Base-by-base conservation (phyloP, 1,140 invertebrate species). In the Andrena cerasifolii region DNA sequence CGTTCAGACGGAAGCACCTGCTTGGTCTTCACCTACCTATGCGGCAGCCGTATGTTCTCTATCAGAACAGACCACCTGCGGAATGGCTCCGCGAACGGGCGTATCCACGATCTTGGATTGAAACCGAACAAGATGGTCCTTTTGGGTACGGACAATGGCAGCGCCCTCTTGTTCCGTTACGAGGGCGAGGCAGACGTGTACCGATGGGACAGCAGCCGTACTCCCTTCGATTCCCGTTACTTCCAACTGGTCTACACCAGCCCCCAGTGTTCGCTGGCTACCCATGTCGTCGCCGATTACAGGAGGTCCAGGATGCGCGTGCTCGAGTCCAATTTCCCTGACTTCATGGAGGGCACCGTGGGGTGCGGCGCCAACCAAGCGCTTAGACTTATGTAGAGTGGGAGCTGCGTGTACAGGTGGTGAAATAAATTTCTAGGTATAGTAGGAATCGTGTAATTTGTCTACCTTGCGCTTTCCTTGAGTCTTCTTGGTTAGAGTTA, bases 261-360 rank as follows among this genome's bases (percentile, higher is more conserved):
- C 12, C 82, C 88, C 7, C 91, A 93, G n/a, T 94, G 93, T 78
- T 89, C 91, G 45, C 80, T 95, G 76, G 89, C 94, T 3, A 95
- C 94, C 7, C 94, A 94, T 28, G 93, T 94, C 0, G 82, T 94
- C 8, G 91, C 94, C 3, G 95, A 94, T 82, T 92, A 93, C 78
- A 93, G 92, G 36, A 89, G 92, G 3, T 90, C 90, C n/a, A 90
- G 90, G 59, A 94, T 95, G 92, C 88, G 94, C 8, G 91, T 95
- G 3, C 85, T 95, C 49, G 94, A 95, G 82, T 94, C 94, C 61
- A 95, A 95, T 85, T 95, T 95, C 85, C 94, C 93, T 0, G 94
- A 95, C 89, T 95, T 91, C 82, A 93, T 95, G 85, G 92, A 94
- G 62, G 93, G 93, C 65, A 94, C 93, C 12, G 93, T 95, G 18